Base-by-base conservation (phyloP, 2,888 invertebrate species). In the Steinernema hermaphroditum region DNA sequence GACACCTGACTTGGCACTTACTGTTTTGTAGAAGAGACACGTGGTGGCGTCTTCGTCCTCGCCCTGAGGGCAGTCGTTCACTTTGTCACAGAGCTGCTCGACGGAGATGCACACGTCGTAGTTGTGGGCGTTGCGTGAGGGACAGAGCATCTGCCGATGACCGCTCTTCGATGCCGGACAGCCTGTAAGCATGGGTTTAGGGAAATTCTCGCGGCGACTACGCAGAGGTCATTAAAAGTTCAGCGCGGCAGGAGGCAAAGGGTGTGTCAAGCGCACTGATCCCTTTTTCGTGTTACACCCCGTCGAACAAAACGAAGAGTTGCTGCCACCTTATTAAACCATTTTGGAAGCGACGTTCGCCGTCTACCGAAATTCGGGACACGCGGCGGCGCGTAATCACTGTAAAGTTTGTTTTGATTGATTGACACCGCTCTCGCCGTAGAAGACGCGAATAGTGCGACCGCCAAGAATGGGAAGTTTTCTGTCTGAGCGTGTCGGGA, bases 1-100 rank as follows among this genome's bases (percentile, higher is more conserved):
- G 19, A 4, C 24, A 8, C 4, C 4, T 68, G 19, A 22, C 4
- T 29, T 68, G 22, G 37, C 29, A 68, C 76, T 46, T 74, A 79
- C 78, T 70, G 79, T 80, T 62, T 81, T 80, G 73, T 76, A 79
- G 49, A 79, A 79, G 69, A 79, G 80, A 68, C 79, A 79, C 12
- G 77, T 73, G 22, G 54, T 32, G n/a, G 73, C 71, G 71, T 79
- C 76, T 68, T 79, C 79, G 72, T 79, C 79, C 73, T 79, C 81
- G 46, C 78, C 81, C 34, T 74, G 71, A 16, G 79, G 79, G 62
- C 79, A 79, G 72, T 79, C 81, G 12, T 37, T 27, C 4, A 73
- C 68, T 16, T 76, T 74, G 62, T 79, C 75, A 70, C 79, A 79
- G 34, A 79, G 71, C 70, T 79, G 79, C 69, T 79, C 79, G 14